Evolutionary conservation across 2,888 invertebrate species (phyloP).

Genomic region (Drosophila putrida): DNA sequence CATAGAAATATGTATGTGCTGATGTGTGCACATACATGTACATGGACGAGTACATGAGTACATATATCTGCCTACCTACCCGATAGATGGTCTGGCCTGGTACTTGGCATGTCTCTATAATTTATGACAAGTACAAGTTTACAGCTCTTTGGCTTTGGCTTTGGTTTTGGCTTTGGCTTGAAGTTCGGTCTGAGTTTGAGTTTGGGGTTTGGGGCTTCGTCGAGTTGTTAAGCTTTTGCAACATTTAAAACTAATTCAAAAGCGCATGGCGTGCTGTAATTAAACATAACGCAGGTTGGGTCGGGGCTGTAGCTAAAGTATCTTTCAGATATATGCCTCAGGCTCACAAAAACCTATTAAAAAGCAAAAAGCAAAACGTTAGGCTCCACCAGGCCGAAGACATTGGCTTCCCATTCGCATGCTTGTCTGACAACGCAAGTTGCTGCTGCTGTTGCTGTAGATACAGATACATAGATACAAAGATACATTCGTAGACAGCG

Average conservation of each 20-base stretch:
- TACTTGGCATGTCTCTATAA: constrained; percentile 54
- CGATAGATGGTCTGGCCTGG: constrained; percentile 40
- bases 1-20: constrained; percentile 21
- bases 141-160: constrained; percentile 43
- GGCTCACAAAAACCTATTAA: constrained; percentile 75
- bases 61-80: constrained; percentile 29
- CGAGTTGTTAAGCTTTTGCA: constrained; percentile 44
- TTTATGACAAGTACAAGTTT: constrained; percentile 75
- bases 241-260: constrained; percentile 73
- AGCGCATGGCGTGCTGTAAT: constrained; percentile 71
- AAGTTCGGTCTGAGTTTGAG: constrained; percentile 1
- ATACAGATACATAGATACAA: constrained; percentile 39
- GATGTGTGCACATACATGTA: neutral
- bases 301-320: constrained; percentile 51
- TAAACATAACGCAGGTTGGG: constrained; percentile 62
- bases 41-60: neutral
- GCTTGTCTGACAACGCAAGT: constrained; percentile 47
- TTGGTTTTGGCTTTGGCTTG: neutral
- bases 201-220: constrained; percentile 10
- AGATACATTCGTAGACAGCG: constrained; percentile 30
- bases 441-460: constrained; percentile 39
- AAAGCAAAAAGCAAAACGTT: constrained; percentile 57
- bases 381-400: constrained; percentile 47
- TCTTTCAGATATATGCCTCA: constrained; percentile 64
- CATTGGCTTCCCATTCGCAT: constrained; percentile 45